phyloP scores from a whole-genome alignment of 1,140 invertebrate genomes.

The Caenorhabditis brenneri region DNA sequence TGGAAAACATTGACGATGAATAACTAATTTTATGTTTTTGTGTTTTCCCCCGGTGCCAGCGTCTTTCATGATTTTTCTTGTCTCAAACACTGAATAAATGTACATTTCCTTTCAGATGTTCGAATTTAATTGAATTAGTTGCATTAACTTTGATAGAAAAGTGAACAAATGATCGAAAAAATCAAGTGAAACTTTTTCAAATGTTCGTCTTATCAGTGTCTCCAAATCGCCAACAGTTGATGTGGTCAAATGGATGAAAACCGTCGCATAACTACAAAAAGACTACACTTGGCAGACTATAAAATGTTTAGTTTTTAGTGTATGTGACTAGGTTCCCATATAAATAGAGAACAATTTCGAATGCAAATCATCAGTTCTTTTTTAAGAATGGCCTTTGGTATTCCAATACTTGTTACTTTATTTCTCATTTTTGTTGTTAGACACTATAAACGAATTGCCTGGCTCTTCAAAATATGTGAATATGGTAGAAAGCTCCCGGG shows the following conservation, averaged over 20 bases:
- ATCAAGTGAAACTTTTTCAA: background rate
- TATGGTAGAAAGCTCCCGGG: background rate
- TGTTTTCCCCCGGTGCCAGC: background rate
- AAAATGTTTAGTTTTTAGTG: background rate
- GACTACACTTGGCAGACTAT: background rate
- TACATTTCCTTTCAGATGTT: too few species aligned
- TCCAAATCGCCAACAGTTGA: background rate
- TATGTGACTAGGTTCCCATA: background rate
- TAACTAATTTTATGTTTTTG: background rate
- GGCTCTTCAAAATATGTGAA: background rate
- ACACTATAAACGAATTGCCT: background rate
- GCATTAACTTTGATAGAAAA: too few species aligned
- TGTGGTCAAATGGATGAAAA: background rate
- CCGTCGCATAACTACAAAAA: background rate
- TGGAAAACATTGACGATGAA: conserved; percentile 23
- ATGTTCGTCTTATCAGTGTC: background rate
- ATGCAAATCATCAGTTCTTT: background rate
- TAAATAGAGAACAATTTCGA: background rate
- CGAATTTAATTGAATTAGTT: too few species aligned
- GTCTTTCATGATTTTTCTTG: background rate
- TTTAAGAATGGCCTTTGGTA: background rate
- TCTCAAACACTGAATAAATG: background rate
- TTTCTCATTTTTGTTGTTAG: background rate
- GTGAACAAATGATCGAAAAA: background rate
- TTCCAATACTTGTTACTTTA: background rate